These are phyloP conservation scores for Heliocidaris tuberculata DNA, from an alignment of 35 echinoderm and acorn worm genomes.

Conservation along the genomic window DNA sequence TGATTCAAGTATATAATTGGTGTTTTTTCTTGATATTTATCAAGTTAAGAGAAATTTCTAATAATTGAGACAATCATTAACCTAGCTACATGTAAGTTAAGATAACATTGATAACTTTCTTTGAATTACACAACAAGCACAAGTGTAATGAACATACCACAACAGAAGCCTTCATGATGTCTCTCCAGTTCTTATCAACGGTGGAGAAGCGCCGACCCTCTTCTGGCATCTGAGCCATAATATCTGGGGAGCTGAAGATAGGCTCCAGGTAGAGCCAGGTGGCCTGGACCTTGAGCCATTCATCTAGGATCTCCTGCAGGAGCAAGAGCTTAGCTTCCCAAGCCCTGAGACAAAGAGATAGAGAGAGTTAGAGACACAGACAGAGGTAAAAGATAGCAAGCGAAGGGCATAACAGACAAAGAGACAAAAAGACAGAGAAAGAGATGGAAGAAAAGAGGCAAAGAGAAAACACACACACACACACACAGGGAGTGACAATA, in stretches of 20 bases:
- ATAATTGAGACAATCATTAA: too few species aligned
- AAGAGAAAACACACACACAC: too few species aligned
- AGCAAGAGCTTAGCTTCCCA: conserved; percentile 96
- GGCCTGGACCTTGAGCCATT: conserved; percentile 98
- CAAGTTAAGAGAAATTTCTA: too few species aligned
- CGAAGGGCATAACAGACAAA: neutral
- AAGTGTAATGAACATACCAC: conserved; percentile 68
- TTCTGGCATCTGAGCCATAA: conserved; percentile 99
- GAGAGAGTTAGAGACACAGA: neutral
- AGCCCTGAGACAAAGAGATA: conserved; percentile 46
- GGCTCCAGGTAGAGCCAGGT: conserved; percentile 99
- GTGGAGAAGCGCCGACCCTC: conserved; percentile 93
- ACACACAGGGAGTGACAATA: too few species aligned
- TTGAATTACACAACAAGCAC: neutral
- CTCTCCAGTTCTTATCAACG: conserved; percentile 99
- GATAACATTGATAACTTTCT: neutral
- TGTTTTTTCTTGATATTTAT: too few species aligned
- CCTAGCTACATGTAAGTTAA: too few species aligned
- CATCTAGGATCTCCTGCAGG: conserved; percentile 95
- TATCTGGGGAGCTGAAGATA: conserved; percentile 99
- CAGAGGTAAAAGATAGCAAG: neutral
- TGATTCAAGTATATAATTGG: too few species aligned
- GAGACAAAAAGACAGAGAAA: neutral
- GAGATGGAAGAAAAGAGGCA: neutral
- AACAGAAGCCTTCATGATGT: conserved; percentile 96